Percentiles rank a stretch among this genome's conserved stretches.
Conservation (phyloP, 2,113 vertebrate genomes). For the Misgurnus mizolepis region DNA sequence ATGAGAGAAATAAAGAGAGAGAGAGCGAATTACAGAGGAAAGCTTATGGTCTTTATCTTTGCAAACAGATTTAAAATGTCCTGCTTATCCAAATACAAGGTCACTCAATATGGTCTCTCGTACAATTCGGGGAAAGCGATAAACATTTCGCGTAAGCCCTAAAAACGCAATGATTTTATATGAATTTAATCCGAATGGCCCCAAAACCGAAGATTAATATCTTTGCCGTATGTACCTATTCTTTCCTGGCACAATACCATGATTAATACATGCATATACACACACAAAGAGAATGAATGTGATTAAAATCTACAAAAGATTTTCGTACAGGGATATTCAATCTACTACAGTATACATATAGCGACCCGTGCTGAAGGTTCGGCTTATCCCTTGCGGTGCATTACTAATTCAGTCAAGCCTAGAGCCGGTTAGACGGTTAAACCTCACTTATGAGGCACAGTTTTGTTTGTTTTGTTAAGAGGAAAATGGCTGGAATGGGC, state of each 20-base stretch:
- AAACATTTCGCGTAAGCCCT: constrained; percentile 14
- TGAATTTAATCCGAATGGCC: constrained; percentile 25
- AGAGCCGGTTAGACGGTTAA: background rate
- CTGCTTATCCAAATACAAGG: constrained; percentile 40
- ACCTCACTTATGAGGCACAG: background rate
- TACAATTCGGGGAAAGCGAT: constrained; percentile 6
- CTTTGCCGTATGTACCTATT: background rate
- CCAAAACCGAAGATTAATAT: constrained; percentile 25
- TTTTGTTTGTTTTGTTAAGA: constrained; percentile 23
- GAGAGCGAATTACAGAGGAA: constrained; percentile 13
- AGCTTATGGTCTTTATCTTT: constrained; percentile 31
- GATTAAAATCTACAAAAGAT: background rate
- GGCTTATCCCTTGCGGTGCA: background rate
- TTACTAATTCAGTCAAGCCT: constrained; percentile 18
- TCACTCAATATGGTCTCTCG: background rate
- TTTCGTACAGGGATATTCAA: background rate
- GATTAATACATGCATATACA: background rate
- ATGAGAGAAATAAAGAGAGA: background rate
- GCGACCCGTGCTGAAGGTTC: background rate
- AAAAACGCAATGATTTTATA: constrained; percentile 28
- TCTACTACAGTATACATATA: background rate
- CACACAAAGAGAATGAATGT: constrained; percentile 4
- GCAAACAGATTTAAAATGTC: constrained; percentile 25
- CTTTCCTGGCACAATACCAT: constrained; percentile 8
- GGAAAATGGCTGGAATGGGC: background rate